Base-by-base conservation (phyloP, 2,113 vertebrate genomes). In the Cyphomyrus discorhynchus region DNA sequence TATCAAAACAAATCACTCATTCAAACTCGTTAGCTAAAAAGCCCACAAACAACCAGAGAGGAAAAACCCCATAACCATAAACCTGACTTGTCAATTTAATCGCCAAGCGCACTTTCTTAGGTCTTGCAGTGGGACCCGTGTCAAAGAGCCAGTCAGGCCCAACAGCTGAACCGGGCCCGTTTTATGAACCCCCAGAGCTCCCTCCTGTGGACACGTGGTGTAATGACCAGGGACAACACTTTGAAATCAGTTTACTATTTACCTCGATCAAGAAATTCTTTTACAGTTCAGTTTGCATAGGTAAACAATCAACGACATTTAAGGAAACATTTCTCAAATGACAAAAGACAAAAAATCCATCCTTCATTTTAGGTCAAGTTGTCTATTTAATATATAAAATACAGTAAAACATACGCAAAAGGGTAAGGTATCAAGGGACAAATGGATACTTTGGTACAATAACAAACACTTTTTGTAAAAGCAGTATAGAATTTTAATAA, bases 401-500 rank as follows among this genome's bases (percentile, higher is more conserved):
- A 96, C 95, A 94, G 93, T 96, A 95, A 96, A 96, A 96, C 96
- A 96, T 96, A 96, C 95, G 95, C 96, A 89, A 96, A 96, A 96
- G 93, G 94, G 96, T 94, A 90, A 92, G 94, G 93, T 92, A 92
- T 95, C 92, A 96, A 96, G 96, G 96, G 96, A 97, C 95, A 96
- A 96, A 97, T 96, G 94, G 96, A 97, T 97, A 96, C 97, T 97
- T 97, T 97, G 97, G 97, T 97, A 97, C 97, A 96, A 96, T 97
- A 97, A 97, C 97, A 97, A 97, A 97, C 97, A 96, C 96, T 95
- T 95, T 97, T 97, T 97, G 97, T 97, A 96, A 97, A 98, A 98
- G 97, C 95, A 97, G 97, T 97, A 97, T 96, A 97, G 96, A 97
- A 96, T 96, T 97, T 95, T 96, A 97, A 95, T 96, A 97, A 97